Conservation (phyloP, 2,888 invertebrate species). For the Agrilus biguttatus region DNA sequence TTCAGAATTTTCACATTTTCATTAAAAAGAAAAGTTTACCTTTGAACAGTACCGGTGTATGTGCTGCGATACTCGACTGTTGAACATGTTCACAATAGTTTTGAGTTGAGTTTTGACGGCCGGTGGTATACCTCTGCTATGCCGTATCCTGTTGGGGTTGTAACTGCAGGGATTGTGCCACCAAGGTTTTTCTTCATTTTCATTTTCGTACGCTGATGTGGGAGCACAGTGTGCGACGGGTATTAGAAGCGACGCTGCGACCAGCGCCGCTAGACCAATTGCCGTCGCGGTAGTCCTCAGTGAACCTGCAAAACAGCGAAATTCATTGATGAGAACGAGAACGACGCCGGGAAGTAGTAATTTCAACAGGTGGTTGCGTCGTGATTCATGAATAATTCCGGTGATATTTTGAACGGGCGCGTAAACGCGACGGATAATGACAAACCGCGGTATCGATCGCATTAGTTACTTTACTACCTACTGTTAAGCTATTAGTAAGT, state of each 20-base stretch:
- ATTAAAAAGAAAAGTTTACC: slow-evolving; percentile 1
- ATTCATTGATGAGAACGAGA: no score
- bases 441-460: no score
- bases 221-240: no score
- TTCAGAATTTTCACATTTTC: no score
- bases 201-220: background rate
- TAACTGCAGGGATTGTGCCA: slow-evolving; percentile 8
- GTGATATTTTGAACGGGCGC: no score
- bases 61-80: slow-evolving; percentile 1
- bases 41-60: slow-evolving; percentile 2
- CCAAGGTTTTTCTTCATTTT: slow-evolving; percentile 3
- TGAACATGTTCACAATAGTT: slow-evolving; percentile 1
- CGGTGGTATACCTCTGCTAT: slow-evolving; percentile 5
- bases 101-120: slow-evolving; percentile 4
- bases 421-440: no score
- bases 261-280: no score
- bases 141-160: slow-evolving; percentile 4
- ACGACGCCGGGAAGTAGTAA: background rate
- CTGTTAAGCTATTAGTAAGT: no score
- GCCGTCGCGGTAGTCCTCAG: no score
- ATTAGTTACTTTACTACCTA: no score
- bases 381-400: background rate
- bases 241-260: no score
- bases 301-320: no score
- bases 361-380: slow-evolving; percentile 7